A percentile compares a stretch with the other conserved stretches of the same genome.
phyloP scores from a whole-genome alignment of 2,797 vertebrate species.

The Argya squamiceps region DNA sequence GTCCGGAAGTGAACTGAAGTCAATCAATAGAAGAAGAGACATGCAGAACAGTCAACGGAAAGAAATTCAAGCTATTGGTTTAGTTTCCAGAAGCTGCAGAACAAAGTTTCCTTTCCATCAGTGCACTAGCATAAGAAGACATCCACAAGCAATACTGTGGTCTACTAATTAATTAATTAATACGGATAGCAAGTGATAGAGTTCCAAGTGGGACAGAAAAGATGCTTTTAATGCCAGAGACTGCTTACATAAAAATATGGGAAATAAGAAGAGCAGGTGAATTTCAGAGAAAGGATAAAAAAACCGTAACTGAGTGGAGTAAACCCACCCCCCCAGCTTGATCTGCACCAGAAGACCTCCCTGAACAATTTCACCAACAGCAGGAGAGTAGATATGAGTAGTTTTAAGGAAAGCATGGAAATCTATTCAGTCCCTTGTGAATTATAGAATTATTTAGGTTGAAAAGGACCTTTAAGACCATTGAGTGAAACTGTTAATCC shows the following conservation, averaged over 20 bases:
- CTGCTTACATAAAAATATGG: not conserved
- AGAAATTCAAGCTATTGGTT: not conserved
- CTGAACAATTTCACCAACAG: not conserved
- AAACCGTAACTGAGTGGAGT: not conserved
- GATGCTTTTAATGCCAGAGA: not conserved
- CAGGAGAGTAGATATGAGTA: not conserved
- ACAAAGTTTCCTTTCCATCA: not conserved
- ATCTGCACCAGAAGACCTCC: not conserved
- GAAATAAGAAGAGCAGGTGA: not conserved
- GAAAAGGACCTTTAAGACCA: not conserved
- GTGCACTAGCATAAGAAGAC: not conserved
- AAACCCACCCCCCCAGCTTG: not conserved
- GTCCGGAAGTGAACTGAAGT: not conserved
- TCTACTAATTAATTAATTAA: not conserved
- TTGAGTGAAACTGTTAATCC: not conserved
- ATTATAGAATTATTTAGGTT: not conserved
- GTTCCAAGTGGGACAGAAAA: not conserved
- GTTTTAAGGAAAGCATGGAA: not conserved
- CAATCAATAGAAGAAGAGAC: not conserved
- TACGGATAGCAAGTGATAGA: not conserved
- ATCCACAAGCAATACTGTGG: not conserved
- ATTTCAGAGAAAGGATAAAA: not conserved
- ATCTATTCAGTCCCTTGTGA: not conserved
- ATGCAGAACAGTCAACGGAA: not conserved
- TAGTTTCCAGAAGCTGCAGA: not conserved